Percentiles rank a stretch among this genome's conserved stretches.
Conservation (phyloP, 2,797 vertebrate species). For the Rhabdomys pumilio region DNA sequence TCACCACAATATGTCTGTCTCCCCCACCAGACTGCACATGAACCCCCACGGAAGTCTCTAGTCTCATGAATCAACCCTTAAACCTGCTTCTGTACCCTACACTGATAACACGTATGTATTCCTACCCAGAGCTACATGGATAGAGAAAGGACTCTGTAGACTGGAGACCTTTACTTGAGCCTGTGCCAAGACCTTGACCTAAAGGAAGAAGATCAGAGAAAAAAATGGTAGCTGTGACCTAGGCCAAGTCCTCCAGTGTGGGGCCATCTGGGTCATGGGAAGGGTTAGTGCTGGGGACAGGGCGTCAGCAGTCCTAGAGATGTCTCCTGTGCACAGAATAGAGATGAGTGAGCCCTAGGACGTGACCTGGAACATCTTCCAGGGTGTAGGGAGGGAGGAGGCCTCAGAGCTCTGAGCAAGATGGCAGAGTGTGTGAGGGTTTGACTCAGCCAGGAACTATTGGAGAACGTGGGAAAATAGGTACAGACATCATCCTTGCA, state of each 20-base stretch:
- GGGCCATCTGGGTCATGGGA: not conserved
- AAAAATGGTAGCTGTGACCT: not conserved
- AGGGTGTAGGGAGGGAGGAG: not conserved
- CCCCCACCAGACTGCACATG: too few relatives aligned
- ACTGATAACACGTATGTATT: accelerated
- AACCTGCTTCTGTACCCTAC: too few relatives aligned
- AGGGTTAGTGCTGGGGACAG: not conserved
- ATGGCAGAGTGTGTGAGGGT: not conserved
- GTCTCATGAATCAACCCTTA: not conserved
- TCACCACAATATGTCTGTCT: not conserved
- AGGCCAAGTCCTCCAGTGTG: not conserved
- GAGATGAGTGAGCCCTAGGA: not conserved
- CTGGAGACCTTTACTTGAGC: not conserved
- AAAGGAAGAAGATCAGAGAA: conserved; percentile 10
- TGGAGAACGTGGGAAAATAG: not conserved
- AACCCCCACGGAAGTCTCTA: not conserved
- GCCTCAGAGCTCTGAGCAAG: not conserved
- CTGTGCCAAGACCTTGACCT: not conserved
- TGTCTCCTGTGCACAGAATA: not conserved
- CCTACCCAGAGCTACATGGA: not conserved
- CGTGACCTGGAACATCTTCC: not conserved
- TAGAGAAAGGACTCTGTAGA: not conserved
- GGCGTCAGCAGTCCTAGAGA: not conserved
- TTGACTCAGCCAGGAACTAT: conserved; percentile 59
- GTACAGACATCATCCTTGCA: not conserved